Evolutionary conservation across 2,113 vertebrate genomes (phyloP), one percentile per base, ranked within the genome.

Genomic region (Melanotaenia duboulayi): DNA sequence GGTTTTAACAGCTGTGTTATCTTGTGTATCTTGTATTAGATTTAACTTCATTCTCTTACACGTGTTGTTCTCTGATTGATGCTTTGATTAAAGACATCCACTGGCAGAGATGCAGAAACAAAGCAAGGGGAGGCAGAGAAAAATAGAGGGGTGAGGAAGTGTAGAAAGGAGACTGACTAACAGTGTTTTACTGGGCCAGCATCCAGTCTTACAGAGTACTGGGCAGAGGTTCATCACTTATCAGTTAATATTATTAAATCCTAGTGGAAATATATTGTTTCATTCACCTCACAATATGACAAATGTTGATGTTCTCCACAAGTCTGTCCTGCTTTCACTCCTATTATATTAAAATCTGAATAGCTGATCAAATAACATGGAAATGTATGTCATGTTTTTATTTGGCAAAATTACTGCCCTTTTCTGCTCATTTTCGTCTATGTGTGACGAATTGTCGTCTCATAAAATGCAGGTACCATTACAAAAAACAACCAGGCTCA

Each of bases 1-100:
- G 80, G 82, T 76, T 92, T 89, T 86, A 85, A 81, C 78, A 87
- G 85, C 83, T 91, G 84, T 82, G 84, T 90, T 90, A 92, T 92
- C 91, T 84, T 52, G 67, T 87, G 82, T 82, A 90, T 82, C 85
- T 87, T 75, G 65, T 82, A 86, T 91, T 90, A 86, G 89, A 89
- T 91, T 91, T 86, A 83, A 89, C 83, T 71, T 81, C 82, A 78
- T 85, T 88, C 86, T 90, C 77, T 86, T 81, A 60, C 71, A 32
- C 48, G 60, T 40, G 71, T 42, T 63, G 42, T 60, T 65, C 71
- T 71, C 71, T 90, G 91, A 91, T 91, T 89, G 90, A 89, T 74
- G 71, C 66, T 46, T 72, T 85, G 92, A 92, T 92, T 88, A 91
- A 88, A 92, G 76, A 84, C 80, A 84, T 85, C 74, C 67, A 71